These are phyloP conservation scores for Microctonus brassicae DNA, from an alignment of 2,888 invertebrate genomes.

Conservation along the genomic window DNA sequence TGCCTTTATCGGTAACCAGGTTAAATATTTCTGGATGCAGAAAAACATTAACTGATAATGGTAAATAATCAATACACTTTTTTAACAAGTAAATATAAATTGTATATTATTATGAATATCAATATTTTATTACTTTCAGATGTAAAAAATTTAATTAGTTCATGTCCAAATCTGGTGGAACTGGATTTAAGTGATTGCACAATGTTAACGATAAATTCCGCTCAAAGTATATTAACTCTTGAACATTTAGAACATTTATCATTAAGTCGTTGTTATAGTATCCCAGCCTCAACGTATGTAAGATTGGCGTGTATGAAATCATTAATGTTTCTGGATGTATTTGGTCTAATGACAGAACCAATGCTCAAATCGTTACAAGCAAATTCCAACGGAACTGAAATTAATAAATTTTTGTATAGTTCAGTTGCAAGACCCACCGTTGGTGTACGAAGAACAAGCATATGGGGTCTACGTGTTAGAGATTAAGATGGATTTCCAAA, in stretches of 20 bases:
- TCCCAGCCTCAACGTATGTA: slow-evolving; percentile 78
- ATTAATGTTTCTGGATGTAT: slow-evolving; percentile 84
- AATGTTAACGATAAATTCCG: slow-evolving; percentile 75
- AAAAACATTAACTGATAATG: slow-evolving; percentile 79
- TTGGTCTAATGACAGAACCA: slow-evolving; percentile 80
- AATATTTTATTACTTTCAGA: slow-evolving; percentile 75
- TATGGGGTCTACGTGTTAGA: slow-evolving; percentile 89
- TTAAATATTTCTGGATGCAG: slow-evolving; percentile 89
- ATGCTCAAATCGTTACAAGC: slow-evolving; percentile 70
- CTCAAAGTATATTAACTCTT: slow-evolving; percentile 74
- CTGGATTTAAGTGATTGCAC: slow-evolving; percentile 92
- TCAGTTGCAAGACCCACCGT: slow-evolving; percentile 92
- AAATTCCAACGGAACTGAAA: slow-evolving; percentile 74
- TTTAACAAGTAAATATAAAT: slow-evolving; percentile 19
- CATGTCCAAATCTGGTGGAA: slow-evolving; percentile 82
- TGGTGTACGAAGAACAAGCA: slow-evolving; percentile 86
- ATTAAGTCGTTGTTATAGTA: slow-evolving; percentile 84
- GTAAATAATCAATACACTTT: slow-evolving; percentile 72
- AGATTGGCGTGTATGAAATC: slow-evolving; percentile 75
- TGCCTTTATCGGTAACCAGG: slow-evolving; percentile 78
- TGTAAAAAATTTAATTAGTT: slow-evolving; percentile 75
- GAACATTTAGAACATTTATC: slow-evolving; percentile 82
- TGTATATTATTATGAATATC: not conserved
- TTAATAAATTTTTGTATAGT: slow-evolving; percentile 85
- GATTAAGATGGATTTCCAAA: slow-evolving; percentile 71